A percentile compares a stretch with the other conserved stretches of the same genome.
Conservation (phyloP, 2,113 vertebrate genomes). For the Ameiurus melas region DNA sequence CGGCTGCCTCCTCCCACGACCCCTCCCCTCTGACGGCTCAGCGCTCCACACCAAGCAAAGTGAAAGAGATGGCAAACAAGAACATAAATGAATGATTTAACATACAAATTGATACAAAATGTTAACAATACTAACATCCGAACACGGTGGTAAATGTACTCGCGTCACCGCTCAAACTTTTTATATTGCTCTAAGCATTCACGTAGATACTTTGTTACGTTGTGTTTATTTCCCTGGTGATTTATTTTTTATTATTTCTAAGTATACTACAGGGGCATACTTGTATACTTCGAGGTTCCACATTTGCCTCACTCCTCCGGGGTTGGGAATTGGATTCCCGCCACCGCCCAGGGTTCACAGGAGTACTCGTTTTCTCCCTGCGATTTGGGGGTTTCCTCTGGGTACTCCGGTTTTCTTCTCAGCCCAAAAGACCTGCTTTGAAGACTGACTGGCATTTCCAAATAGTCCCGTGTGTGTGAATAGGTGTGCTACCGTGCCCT, state of each 20-base stretch:
- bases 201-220: background rate
- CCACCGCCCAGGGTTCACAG: too few species aligned
- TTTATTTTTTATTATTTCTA: background rate
- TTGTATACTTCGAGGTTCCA: too few species aligned
- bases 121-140: background rate
- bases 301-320: too few species aligned
- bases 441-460: too few species aligned
- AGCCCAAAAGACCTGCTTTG: too few species aligned
- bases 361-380: too few species aligned
- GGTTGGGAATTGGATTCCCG: too few species aligned
- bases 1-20: constrained; percentile 49
- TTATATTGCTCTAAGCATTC: background rate
- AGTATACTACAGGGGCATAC: too few species aligned
- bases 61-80: background rate
- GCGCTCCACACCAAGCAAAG: constrained; percentile 41
- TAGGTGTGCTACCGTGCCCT: too few species aligned
- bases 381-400: too few species aligned
- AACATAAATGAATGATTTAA: background rate
- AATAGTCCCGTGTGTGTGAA: too few species aligned
- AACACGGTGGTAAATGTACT: background rate
- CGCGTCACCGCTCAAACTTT: background rate
- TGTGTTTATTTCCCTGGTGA: background rate
- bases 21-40: constrained; percentile 55
- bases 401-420: too few species aligned
- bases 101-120: background rate